Conservation (phyloP, 2,888 invertebrate species). For the Criorhina ranunculi region DNA sequence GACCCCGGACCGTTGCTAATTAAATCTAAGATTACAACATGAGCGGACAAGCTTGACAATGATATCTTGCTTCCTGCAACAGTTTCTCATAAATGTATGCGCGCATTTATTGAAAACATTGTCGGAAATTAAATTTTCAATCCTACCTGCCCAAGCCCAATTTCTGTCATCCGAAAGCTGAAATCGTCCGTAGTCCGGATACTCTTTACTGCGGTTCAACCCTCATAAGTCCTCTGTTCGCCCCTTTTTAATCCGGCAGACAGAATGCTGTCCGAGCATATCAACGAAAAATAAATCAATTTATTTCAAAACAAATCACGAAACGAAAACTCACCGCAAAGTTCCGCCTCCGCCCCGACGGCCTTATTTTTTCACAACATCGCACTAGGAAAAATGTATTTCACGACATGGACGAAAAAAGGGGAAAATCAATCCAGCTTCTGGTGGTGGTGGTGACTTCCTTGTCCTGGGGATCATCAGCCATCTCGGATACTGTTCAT, state of each 20-base stretch:
- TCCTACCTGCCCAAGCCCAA: constrained; percentile 20
- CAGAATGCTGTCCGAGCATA: constrained; percentile 57
- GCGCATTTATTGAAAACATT: constrained; percentile 26
- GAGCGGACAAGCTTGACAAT: too few relatives aligned
- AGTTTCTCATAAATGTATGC: neutral
- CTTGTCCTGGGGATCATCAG: constrained; percentile 70
- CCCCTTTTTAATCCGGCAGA: constrained; percentile 48
- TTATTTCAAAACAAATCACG: constrained; percentile 74
- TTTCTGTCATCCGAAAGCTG: constrained; percentile 17
- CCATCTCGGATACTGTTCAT: constrained; percentile 64
- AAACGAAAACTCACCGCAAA: constrained; percentile 66
- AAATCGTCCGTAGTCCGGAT: constrained; percentile 39
- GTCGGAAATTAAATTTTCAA: constrained; percentile 28
- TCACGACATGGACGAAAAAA: constrained; percentile 12
- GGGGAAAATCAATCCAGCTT: constrained; percentile 55
- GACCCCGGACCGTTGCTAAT: too few relatives aligned
- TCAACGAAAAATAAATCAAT: constrained; percentile 72
- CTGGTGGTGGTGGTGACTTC: constrained; percentile 63
- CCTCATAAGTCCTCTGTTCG: constrained; percentile 51
- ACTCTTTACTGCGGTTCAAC: constrained; percentile 55
- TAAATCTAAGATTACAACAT: too few relatives aligned
- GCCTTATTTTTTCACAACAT: constrained; percentile 29
- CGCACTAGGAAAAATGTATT: constrained; percentile 7
- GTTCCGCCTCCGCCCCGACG: constrained; percentile 20
- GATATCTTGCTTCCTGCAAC: neutral